Evolutionary conservation across 1,140 invertebrate genomes (phyloP).

Genomic region (Campoletis sonorensis): DNA sequence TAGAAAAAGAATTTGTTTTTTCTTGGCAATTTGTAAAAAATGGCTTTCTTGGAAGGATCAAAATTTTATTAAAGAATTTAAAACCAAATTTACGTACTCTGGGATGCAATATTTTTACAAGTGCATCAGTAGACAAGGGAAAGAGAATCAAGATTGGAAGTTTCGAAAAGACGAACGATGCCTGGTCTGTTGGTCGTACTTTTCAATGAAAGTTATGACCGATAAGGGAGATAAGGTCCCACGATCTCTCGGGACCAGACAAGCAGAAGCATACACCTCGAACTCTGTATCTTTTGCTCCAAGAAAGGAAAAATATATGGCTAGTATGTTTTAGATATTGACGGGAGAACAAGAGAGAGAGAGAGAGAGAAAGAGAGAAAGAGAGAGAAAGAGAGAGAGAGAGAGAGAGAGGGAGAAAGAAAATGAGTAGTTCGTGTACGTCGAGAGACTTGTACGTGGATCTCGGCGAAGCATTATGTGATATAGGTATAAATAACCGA

Average conservation of each 20-base stretch:
- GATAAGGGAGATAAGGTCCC: conserved; percentile 73
- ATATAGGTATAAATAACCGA: conserved; percentile 78
- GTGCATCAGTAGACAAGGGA: conserved; percentile 1
- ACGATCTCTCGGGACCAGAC: conserved; percentile 66
- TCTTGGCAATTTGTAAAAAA: background rate
- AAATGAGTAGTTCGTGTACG: conserved; percentile 17
- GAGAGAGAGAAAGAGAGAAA: too few species aligned
- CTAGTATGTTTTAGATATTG: conserved; percentile 20
- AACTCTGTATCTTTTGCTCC: conserved; percentile 62
- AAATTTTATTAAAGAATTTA: background rate
- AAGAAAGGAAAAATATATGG: conserved; percentile 28
- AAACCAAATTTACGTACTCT: background rate
- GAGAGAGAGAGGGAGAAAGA: background rate
- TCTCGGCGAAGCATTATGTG: conserved; percentile 75
- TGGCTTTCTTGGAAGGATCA: background rate
- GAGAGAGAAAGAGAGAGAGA: too few species aligned
- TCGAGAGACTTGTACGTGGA: conserved; percentile 54
- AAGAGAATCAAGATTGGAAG: background rate
- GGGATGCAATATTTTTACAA: background rate
- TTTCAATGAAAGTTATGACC: conserved; percentile 75
- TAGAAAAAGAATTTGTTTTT: background rate
- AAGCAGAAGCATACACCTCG: conserved; percentile 60
- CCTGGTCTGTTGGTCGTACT: conserved; percentile 41
- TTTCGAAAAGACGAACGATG: conserved; percentile 32
- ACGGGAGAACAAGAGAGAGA: background rate